phyloP scores from a whole-genome alignment of 2,888 invertebrate species.

The Mesorhabditis sp. region DNA sequence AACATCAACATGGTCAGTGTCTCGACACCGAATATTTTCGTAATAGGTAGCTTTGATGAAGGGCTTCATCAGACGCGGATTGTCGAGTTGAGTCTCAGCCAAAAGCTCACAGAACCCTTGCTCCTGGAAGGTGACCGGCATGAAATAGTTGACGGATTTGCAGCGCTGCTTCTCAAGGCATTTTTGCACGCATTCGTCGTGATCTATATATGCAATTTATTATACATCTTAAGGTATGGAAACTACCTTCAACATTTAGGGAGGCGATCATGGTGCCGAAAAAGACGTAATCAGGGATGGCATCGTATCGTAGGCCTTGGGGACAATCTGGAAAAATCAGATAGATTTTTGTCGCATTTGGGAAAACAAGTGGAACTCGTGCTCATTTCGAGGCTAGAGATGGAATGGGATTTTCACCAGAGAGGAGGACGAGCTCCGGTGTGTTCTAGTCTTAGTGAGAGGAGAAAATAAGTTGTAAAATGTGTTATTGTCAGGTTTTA shows the following conservation, averaged over 20 bases:
- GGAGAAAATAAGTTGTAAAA: too few species aligned
- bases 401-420: too few species aligned
- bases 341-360: background rate
- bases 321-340: constrained; percentile 38
- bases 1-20: constrained; percentile 25
- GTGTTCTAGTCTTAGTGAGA: background rate
- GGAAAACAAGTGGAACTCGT: too few species aligned
- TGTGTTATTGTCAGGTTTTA: too few species aligned
- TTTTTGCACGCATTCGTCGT: constrained; percentile 45
- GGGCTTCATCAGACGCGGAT: constrained; percentile 55
- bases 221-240: constrained; percentile 11
- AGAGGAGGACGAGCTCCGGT: too few species aligned
- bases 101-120: constrained; percentile 55
- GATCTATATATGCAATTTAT: constrained; percentile 13
- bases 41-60: constrained; percentile 55
- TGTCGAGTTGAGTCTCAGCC: constrained; percentile 53
- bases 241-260: constrained; percentile 36
- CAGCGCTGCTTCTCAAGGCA: constrained; percentile 50
- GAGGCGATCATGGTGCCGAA: constrained; percentile 56
- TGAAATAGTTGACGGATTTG: constrained; percentile 56
- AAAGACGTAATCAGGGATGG: constrained; percentile 56
- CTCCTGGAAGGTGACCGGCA: constrained; percentile 48
- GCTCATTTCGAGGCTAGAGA: too few species aligned
- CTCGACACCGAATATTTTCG: constrained; percentile 54
- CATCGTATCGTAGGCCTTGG: constrained; percentile 51